phyloP scores from a whole-genome alignment of 2,113 vertebrate species.

The Sceloporus undulatus region DNA sequence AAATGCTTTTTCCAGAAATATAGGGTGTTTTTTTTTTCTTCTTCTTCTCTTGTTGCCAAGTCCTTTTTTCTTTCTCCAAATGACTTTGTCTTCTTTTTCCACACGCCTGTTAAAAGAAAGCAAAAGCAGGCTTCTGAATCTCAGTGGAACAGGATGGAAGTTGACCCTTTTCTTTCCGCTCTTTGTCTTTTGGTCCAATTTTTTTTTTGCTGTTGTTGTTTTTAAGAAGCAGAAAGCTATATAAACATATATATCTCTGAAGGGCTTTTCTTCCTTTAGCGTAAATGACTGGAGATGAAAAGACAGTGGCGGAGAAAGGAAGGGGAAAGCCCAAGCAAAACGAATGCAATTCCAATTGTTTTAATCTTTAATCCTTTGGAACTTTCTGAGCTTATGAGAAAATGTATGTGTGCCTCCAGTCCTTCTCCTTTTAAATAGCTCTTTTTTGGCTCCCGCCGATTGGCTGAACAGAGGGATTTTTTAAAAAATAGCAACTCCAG shows the following conservation, averaged over 20 bases:
- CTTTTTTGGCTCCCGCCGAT: slow-evolving; percentile 24
- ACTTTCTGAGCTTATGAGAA: background rate
- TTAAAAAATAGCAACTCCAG: too few species aligned
- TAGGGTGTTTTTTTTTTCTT: background rate
- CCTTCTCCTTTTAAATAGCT: slow-evolving; percentile 38
- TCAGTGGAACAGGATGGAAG: background rate
- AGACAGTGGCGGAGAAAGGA: too few species aligned
- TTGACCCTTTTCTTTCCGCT: background rate
- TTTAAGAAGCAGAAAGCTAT: background rate
- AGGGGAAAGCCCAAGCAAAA: background rate
- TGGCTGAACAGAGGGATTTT: slow-evolving; percentile 7
- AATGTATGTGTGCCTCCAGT: background rate
- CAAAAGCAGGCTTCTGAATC: background rate
- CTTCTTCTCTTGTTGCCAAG: background rate
- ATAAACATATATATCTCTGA: background rate
- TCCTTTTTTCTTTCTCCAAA: background rate
- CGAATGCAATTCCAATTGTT: background rate
- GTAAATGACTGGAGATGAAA: background rate
- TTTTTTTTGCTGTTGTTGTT: too few species aligned
- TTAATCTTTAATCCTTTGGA: background rate
- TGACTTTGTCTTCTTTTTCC: too few species aligned
- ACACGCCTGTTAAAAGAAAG: background rate
- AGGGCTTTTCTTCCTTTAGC: background rate
- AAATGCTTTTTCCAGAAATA: slow-evolving; percentile 7
- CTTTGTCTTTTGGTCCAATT: background rate